Evolutionary conservation across 2,113 vertebrate species (phyloP), one percentile per base, ranked within the genome.

Genomic region (Struthidea cinerea): DNA sequence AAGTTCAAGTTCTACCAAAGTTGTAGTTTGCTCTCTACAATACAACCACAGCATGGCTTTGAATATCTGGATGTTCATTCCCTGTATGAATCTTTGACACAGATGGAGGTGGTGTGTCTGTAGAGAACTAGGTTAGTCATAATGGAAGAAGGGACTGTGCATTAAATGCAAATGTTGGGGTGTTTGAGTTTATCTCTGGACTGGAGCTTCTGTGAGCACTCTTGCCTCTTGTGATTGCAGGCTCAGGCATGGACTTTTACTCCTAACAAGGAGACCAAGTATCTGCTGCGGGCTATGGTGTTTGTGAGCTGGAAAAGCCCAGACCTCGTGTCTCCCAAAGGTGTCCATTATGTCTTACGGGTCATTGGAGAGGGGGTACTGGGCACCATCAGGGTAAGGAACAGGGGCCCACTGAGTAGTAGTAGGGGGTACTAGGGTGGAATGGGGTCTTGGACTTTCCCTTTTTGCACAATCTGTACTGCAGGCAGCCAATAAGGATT

Each of bases 221-320:
- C 13, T 82, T 39, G 28, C 4, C 15, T 69, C 20, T 67, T 96
- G 59, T 87, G 46, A 44, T 96, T 94, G 63, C 87, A 99, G 99
- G 95, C 96, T 24, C 98, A 99, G 95, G 96, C 75, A 0, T 99
- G 99, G 99, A 98, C 97, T 69, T 99, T 99, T 96, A 98, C 94
- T 53, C 99, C 99, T 30, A 50, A 96, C 79, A 98, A 97, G 74
- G 94, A 98, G 86, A 98, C 81, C 93, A 97, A 97, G 65, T 99
- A 99, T 89, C 96, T 97, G 42, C 93, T 99, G 88, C 98, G 81
- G 93, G 97, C 98, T 18, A 82, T 74, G 46, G 96, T 99, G 61
- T 97, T 80, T 35, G 98, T 98, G 88, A 98, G 98, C 97, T 97
- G 96, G 94, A 82, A 91, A 65, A 78, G 44, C 32, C 87, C 89